phyloP scores from a whole-genome alignment of 2,888 invertebrate species.

The Dioctria rufipes region DNA sequence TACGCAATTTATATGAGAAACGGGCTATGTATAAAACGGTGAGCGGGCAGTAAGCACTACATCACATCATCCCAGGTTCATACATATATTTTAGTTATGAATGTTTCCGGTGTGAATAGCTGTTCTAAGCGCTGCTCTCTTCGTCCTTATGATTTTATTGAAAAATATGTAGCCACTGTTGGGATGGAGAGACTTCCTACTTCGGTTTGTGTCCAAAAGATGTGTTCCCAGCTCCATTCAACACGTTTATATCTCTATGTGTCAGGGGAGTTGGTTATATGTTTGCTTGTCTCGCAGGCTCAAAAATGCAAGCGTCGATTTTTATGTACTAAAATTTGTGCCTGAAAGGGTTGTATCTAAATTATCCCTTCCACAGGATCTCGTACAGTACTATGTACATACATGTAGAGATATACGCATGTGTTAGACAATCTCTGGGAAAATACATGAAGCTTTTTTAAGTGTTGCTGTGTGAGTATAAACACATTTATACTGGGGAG shows the following conservation, averaged over 20 bases:
- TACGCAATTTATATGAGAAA: conserved; percentile 30
- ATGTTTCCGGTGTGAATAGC: conserved; percentile 33
- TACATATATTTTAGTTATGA: conserved; percentile 2
- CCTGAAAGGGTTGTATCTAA: conserved; percentile 49
- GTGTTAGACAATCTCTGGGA: conserved; percentile 11
- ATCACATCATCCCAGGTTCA: conserved; percentile 27
- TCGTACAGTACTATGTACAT: conserved; percentile 4
- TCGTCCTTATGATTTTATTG: not conserved
- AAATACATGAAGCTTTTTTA: conserved; percentile 25
- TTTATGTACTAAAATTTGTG: conserved; percentile 45
- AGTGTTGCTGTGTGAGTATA: not conserved
- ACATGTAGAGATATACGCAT: conserved; percentile 17
- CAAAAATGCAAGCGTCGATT: conserved; percentile 50
- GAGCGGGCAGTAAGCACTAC: conserved; percentile 18
- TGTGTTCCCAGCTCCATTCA: not conserved
- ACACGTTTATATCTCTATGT: conserved; percentile 8
- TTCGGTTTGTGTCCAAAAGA: not conserved
- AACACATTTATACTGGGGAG: not conserved
- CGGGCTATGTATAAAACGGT: conserved; percentile 27
- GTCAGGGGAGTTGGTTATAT: conserved; percentile 39
- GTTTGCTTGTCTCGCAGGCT: conserved; percentile 36
- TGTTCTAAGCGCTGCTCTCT: not conserved
- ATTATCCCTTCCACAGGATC: conserved; percentile 19
- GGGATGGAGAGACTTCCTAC: conserved; percentile 6
- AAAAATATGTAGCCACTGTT: not conserved